A percentile compares a stretch with the other conserved stretches of the same genome.
Evolutionary conservation across 2,888 invertebrate genomes (phyloP).

Genomic region (Eurytoma californica): DNA sequence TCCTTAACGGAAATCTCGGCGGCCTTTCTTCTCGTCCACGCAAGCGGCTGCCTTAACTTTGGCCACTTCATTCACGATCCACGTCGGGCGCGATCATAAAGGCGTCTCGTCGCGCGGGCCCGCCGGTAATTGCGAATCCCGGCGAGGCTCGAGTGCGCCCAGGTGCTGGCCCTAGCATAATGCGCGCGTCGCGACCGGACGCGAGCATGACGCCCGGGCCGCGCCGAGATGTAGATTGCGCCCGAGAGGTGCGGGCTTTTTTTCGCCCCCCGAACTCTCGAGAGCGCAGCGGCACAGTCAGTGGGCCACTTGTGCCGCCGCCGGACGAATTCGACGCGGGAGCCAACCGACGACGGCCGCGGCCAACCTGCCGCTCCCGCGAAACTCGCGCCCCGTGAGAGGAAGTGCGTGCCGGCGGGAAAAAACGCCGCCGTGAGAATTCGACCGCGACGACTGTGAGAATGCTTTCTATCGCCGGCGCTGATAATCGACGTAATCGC

Average conservation of each 20-base stretch:
- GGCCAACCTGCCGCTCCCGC: slow-evolving; percentile 21
- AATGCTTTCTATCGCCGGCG: neutral
- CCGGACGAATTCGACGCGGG: slow-evolving; percentile 39
- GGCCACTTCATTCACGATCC: slow-evolving; percentile 44
- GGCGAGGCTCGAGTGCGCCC: slow-evolving; percentile 67
- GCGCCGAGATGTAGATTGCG: neutral
- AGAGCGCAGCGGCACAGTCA: slow-evolving; percentile 34
- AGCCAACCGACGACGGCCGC: neutral
- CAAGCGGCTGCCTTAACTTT: slow-evolving; percentile 39
- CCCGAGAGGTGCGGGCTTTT: neutral
- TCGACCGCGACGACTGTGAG: neutral
- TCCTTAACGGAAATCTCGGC: slow-evolving; percentile 66
- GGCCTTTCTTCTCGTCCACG: slow-evolving; percentile 58
- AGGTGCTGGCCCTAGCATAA: slow-evolving; percentile 64
- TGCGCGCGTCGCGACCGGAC: slow-evolving; percentile 27
- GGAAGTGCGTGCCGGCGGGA: neutral
- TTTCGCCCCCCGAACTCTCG: neutral
- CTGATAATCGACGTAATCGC: neutral
- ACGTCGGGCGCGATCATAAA: slow-evolving; percentile 56
- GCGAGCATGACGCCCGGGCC: neutral
- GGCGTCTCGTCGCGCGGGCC: slow-evolving; percentile 48
- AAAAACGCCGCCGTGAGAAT: too few relatives aligned
- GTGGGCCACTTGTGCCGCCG: slow-evolving; percentile 53
- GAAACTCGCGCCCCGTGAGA: neutral
- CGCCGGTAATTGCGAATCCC: slow-evolving; percentile 68